phyloP scores from a whole-genome alignment of 2,113 vertebrate species.

The Tychaedon coryphoeus region DNA sequence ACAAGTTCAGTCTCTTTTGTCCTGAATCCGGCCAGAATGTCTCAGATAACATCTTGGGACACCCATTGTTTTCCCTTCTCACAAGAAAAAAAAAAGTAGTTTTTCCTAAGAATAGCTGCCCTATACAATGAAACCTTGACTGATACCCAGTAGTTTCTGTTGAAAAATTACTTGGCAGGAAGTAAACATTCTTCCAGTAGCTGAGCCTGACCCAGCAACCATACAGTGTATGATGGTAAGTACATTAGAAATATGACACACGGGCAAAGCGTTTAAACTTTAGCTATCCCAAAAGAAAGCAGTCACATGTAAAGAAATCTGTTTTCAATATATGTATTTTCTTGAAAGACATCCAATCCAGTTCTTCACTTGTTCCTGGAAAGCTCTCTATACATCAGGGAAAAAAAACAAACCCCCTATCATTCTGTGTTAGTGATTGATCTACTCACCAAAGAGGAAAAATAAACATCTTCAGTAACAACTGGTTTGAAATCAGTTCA shows the following conservation, averaged over 20 bases:
- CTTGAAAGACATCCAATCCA: conserved; percentile 32
- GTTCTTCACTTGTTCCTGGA: conserved; percentile 36
- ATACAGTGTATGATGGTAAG: conserved; percentile 42
- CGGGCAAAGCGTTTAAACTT: not conserved
- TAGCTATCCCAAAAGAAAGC: conserved; percentile 24
- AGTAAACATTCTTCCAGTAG: conserved; percentile 50
- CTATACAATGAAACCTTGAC: not conserved
- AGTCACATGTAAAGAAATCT: conserved; percentile 8
- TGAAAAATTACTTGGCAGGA: conserved; percentile 48
- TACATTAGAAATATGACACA: conserved; percentile 65
- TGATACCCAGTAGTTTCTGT: conserved; percentile 17
- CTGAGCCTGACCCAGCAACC: conserved; percentile 43
- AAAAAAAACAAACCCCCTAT: conserved; percentile 1
- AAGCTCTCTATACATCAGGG: not conserved
- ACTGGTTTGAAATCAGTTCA: not conserved
- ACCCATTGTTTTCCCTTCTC: not conserved
- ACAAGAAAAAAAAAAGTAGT: not conserved
- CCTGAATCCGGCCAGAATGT: not conserved
- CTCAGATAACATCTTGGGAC: not conserved
- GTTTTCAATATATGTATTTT: conserved; percentile 50
- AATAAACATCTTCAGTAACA: conserved; percentile 2
- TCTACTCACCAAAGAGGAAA: conserved; percentile 9
- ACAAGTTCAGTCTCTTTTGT: not conserved
- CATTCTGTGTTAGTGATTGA: not conserved
- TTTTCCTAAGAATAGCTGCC: not conserved